Percentiles rank a stretch among this genome's conserved stretches.
Evolutionary conservation across 2,888 invertebrate species (phyloP).

Genomic region (Pocota personata): DNA sequence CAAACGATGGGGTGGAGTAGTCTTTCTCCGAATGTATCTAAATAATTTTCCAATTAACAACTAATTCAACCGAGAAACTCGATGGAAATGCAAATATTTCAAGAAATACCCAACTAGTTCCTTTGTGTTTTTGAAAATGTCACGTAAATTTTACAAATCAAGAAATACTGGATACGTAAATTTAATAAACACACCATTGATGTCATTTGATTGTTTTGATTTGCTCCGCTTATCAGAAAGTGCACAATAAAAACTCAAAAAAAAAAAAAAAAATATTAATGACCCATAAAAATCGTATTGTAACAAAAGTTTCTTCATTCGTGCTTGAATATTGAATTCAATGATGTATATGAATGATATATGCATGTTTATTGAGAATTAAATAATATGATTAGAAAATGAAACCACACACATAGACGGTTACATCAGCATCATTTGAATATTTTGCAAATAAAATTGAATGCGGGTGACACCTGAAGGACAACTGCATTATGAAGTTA

Average conservation of each 20-base stretch:
- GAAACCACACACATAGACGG: not conserved
- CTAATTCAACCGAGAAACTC: slow-evolving; percentile 31
- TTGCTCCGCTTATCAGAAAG: slow-evolving; percentile 12
- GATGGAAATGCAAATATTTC: slow-evolving; percentile 28
- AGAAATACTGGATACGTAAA: slow-evolving; percentile 21
- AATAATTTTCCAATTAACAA: slow-evolving; percentile 60
- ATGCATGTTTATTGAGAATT: not conserved
- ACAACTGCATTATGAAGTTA: not conserved
- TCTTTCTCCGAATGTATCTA: not conserved
- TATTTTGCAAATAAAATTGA: slow-evolving; percentile 16
- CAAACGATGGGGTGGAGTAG: slow-evolving; percentile 12
- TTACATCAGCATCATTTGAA: not conserved
- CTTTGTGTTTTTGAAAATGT: not conserved
- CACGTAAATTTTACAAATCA: slow-evolving; percentile 17
- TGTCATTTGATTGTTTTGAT: slow-evolving; percentile 23
- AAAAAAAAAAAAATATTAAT: slow-evolving; percentile 10
- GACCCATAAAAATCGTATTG: slow-evolving; percentile 22
- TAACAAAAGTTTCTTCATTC: not conserved
- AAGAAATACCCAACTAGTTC: not conserved
- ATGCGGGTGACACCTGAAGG: not conserved
- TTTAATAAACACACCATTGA: not conserved
- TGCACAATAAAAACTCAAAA: not conserved
- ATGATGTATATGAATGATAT: not conserved
- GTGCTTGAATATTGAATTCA: slow-evolving; percentile 4
- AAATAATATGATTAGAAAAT: not conserved